Evolutionary conservation across 2,113 vertebrate genomes (phyloP).

Genomic region (Lasiurus cinereus): DNA sequence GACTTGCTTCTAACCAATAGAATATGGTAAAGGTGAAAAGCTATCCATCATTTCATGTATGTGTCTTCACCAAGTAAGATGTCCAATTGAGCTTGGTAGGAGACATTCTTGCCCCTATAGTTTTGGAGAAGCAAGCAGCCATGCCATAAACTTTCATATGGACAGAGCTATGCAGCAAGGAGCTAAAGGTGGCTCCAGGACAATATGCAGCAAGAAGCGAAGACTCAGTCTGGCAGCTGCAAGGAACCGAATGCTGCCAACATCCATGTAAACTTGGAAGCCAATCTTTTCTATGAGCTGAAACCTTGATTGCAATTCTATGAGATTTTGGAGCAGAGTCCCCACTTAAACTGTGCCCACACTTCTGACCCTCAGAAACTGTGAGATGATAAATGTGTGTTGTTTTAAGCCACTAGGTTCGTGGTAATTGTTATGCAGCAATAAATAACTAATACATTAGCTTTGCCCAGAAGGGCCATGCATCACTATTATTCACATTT

Average conservation of each 20-base stretch:
- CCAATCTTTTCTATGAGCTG: neutral
- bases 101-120: neutral
- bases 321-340: neutral
- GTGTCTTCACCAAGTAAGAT: neutral
- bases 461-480: neutral
- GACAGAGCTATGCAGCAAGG: neutral
- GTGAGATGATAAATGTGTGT: neutral
- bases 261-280: neutral
- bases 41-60: neutral
- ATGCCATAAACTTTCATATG: neutral
- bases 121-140: neutral
- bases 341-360: neutral
- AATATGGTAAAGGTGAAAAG: neutral
- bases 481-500: conserved; percentile 1
- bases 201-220: neutral
- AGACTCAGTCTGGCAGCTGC: neutral
- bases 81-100: neutral
- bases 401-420: neutral
- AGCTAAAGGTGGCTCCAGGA: neutral
- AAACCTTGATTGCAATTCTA: neutral
- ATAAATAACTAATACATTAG: neutral
- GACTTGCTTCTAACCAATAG: neutral
- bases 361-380: neutral
- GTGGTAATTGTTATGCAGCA: neutral
- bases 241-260: neutral